These are phyloP conservation scores for Anser cygnoides DNA, from an alignment of 2,113 vertebrate genomes.

Conservation along the genomic window DNA sequence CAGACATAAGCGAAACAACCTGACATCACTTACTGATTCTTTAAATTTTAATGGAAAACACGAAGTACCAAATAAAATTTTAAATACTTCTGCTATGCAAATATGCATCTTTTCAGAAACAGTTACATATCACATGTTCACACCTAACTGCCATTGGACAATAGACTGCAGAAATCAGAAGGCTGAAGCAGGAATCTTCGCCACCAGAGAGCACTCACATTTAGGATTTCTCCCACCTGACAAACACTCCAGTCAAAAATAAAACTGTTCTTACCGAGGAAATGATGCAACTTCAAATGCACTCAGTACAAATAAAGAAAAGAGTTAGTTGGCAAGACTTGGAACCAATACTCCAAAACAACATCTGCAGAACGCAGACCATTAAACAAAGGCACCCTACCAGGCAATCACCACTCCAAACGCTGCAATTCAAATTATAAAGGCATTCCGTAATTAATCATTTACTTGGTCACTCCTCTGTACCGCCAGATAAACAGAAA, in stretches of 20 bases:
- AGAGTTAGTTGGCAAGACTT: slow-evolving; percentile 45
- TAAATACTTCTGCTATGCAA: too few species aligned
- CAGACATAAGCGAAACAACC: not conserved
- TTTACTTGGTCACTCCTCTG: not conserved
- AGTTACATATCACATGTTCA: too few species aligned
- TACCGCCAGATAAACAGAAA: not conserved
- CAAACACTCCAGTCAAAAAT: slow-evolving; percentile 62
- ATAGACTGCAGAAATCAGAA: not conserved
- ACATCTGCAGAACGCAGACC: slow-evolving; percentile 63
- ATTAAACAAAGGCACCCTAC: not conserved
- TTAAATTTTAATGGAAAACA: not conserved
- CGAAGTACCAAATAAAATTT: not conserved
- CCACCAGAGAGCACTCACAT: slow-evolving; percentile 68
- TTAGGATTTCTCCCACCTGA: slow-evolving; percentile 56
- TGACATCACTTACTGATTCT: not conserved
- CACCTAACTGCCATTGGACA: not conserved
- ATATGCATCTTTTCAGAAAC: not conserved
- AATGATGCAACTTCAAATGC: slow-evolving; percentile 74
- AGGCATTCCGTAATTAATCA: slow-evolving; percentile 19
- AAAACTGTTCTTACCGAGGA: slow-evolving; percentile 69
- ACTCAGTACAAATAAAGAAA: slow-evolving; percentile 61
- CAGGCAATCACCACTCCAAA: not conserved
- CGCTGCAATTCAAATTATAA: not conserved
- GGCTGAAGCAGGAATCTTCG: not conserved
- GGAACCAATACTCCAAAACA: slow-evolving; percentile 59